Conservation (phyloP, 2,113 vertebrate genomes). For the Seriola dumerili region DNA sequence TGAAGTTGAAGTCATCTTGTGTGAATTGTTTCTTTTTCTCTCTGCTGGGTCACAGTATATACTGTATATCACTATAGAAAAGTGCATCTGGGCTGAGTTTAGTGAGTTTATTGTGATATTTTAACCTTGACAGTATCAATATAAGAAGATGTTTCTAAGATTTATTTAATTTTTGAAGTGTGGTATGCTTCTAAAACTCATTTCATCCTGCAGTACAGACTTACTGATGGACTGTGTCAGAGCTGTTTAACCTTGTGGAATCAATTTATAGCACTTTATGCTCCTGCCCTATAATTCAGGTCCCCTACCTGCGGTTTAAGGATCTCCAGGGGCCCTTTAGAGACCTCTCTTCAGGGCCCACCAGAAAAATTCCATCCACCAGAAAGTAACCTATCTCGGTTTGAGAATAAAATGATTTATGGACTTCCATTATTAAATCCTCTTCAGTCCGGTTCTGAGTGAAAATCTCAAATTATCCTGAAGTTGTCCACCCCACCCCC, state of each 20-base stretch:
- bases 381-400: too few relatives aligned
- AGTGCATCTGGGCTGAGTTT: too few relatives aligned
- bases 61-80: too few relatives aligned
- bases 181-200: too few relatives aligned
- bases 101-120: background rate
- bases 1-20: background rate
- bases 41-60: background rate
- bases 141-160: background rate
- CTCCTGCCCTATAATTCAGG: background rate
- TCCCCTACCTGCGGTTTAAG: slow-evolving; percentile 24
- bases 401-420: background rate
- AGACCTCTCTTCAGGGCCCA: background rate
- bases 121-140: background rate
- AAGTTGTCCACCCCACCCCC: too few relatives aligned
- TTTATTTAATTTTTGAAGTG: background rate
- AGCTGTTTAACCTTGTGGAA: slow-evolving; percentile 42
- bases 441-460: too few relatives aligned
- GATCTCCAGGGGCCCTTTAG: slow-evolving; percentile 18
- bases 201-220: too few relatives aligned
- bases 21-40: background rate
- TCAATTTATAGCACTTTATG: slow-evolving; percentile 31
- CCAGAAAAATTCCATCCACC: background rate
- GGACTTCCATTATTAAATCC: background rate
- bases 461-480: too few relatives aligned
- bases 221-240: background rate